phyloP scores from a whole-genome alignment of 2,888 invertebrate species.

The Drosophila neonasuta region DNA sequence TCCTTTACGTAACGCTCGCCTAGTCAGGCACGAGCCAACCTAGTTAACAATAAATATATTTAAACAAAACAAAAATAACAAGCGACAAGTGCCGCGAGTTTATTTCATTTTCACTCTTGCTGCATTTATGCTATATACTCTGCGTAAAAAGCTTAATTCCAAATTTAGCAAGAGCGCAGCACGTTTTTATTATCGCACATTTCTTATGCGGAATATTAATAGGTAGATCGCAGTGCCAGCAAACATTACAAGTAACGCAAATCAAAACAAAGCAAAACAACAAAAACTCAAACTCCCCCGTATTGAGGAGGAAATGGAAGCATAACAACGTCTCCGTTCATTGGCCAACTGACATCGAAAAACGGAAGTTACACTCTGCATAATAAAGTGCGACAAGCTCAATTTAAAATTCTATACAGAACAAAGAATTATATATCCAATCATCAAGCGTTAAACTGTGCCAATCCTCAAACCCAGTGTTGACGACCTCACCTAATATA shows the following conservation, averaged over 20 bases:
- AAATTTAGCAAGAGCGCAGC: slow-evolving; percentile 33
- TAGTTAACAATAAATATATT: slow-evolving; percentile 45
- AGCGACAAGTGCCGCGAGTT: slow-evolving; percentile 23
- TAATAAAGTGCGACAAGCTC: slow-evolving; percentile 34
- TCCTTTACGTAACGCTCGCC: slow-evolving; percentile 66
- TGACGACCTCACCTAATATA: slow-evolving; percentile 9
- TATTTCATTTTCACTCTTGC: slow-evolving; percentile 53
- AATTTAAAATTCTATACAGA: slow-evolving; percentile 34
- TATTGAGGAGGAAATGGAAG: slow-evolving; percentile 52
- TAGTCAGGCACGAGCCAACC: slow-evolving; percentile 65
- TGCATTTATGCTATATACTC: background rate
- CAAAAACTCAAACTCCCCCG: slow-evolving; percentile 12
- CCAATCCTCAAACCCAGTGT: slow-evolving; percentile 19
- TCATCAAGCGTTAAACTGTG: slow-evolving; percentile 33
- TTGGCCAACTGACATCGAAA: slow-evolving; percentile 61
- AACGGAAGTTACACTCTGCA: slow-evolving; percentile 49
- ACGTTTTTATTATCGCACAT: slow-evolving; percentile 74
- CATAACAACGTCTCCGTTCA: slow-evolving; percentile 45
- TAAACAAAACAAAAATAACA: slow-evolving; percentile 15
- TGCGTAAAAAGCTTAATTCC: slow-evolving; percentile 12
- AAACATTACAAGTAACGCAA: slow-evolving; percentile 21
- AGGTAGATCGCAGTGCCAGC: slow-evolving; percentile 23
- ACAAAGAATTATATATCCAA: background rate
- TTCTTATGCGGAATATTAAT: slow-evolving; percentile 65
- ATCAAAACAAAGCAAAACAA: slow-evolving; percentile 2